These are phyloP conservation scores for Hermetia illucens DNA, from an alignment of 1,140 invertebrate genomes.

Conservation along the genomic window DNA sequence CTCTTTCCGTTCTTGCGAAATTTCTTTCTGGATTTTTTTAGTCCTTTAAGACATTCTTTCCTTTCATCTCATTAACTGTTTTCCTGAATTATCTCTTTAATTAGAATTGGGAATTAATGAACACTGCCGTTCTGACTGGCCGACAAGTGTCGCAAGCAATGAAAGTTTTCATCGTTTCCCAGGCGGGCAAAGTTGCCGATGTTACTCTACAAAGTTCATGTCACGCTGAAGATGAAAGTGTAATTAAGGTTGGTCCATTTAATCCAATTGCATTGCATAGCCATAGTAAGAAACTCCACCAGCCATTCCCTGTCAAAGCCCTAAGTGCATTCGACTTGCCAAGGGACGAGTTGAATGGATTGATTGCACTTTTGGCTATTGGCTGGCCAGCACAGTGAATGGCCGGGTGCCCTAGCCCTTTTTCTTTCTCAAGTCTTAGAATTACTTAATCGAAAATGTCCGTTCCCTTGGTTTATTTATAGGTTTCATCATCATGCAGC, in stretches of 20 bases:
- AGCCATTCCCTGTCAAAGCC: no score
- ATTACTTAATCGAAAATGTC: no score
- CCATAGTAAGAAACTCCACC: no score
- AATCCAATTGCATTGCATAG: background rate
- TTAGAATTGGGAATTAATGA: slow-evolving; percentile 89
- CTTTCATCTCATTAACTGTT: background rate
- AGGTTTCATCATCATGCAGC: slow-evolving; percentile 93
- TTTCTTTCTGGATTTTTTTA: background rate
- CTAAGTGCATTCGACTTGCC: no score
- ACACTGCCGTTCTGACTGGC: slow-evolving; percentile 89
- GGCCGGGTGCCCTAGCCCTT: no score
- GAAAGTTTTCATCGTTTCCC: slow-evolving; percentile 89
- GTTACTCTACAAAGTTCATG: slow-evolving; percentile 92
- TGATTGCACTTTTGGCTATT: no score
- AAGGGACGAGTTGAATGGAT: no score
- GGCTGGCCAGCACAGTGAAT: no score
- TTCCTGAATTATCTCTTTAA: no score
- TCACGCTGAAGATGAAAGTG: slow-evolving; percentile 87
- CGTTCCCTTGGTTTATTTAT: background rate
- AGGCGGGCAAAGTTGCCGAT: slow-evolving; percentile 84
- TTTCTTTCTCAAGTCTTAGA: no score
- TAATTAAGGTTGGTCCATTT: slow-evolving; percentile 67
- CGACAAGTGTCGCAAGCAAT: slow-evolving; percentile 86
- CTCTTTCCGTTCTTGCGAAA: no score
- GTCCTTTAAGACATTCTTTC: background rate